Evolutionary conservation across 2,113 vertebrate genomes (phyloP).

Genomic region (Scomber scombrus): DNA sequence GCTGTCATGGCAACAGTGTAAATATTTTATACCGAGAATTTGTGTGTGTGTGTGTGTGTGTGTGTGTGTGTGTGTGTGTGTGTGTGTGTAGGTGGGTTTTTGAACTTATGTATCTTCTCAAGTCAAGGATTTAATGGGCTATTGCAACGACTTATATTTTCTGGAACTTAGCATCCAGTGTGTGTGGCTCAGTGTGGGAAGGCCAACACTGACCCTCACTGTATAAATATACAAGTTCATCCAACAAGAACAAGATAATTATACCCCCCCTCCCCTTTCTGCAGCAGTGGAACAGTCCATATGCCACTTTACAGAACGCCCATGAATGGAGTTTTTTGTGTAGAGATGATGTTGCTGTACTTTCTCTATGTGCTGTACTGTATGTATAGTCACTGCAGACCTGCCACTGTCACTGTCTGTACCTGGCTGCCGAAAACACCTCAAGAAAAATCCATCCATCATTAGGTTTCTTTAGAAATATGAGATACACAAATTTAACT

Average conservation of each 20-base stretch:
- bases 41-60: conserved; percentile 19
- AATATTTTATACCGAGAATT: conserved; percentile 78
- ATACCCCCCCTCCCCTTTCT: conserved; percentile 9
- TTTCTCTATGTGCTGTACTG: conserved; percentile 6
- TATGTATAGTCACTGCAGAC: neutral
- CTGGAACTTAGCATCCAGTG: conserved; percentile 8
- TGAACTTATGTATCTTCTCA: conserved; percentile 34
- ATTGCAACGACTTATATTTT: neutral
- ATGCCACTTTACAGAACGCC: conserved; percentile 34
- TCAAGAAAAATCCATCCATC: too few species aligned
- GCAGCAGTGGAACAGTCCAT: conserved; percentile 47
- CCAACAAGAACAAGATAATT: conserved; percentile 66
- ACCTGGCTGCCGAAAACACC: neutral
- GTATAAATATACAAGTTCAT: conserved; percentile 48
- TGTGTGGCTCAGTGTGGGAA: neutral
- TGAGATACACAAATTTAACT: too few species aligned
- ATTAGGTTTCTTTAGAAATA: too few species aligned
- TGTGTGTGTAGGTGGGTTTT: conserved; percentile 23
- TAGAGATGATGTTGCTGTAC: neutral
- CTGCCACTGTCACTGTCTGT: too few species aligned
- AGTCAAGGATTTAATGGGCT: conserved; percentile 14
- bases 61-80: conserved; percentile 19
- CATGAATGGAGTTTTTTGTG: conserved; percentile 64
- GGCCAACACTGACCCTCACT: conserved; percentile 4
- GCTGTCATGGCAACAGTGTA: conserved; percentile 76